Base-by-base conservation (phyloP, 2,797 vertebrate genomes). In the Choloepus didactylus region DNA sequence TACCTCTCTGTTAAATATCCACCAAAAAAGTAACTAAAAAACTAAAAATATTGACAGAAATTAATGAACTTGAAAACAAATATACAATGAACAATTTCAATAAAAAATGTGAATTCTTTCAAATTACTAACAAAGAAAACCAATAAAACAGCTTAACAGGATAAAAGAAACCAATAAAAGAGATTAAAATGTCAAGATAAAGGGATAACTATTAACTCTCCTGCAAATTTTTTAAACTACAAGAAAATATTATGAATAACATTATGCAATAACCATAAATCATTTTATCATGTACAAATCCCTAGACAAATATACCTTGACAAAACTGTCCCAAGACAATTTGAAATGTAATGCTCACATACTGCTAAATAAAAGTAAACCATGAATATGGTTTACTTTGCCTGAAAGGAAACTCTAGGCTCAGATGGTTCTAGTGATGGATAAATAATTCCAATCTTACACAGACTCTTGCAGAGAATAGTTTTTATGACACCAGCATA, bases 11-110 rank as follows among this genome's bases (percentile, higher is more conserved):
- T 67, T 67, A 67, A 67, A 67, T n/a, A 35, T 12, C n/a, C 66
- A 31, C 62, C 18, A 56, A 31, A 80, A 88, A 73, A 16, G 2
- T 75, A 56, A 62, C 59, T n/a, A 41, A 75, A 72, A 91, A 46
- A 15, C 5, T 67, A 64, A 91, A 72, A 35, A 72, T 79, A 44
- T 7, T 14, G 6, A 19, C 80, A 18, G 14, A 2, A 21, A 38
- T 75, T 81, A 80, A 67, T 85, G 9, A 59, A 11, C 83, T 25
- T 73, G 4, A 67, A 94, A 94, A 80, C 19, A 69, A 89, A 92
- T 44, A 49, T 15, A 73, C 1, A 88, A 51, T 70, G 4, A 18
- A 27, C 3, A 46, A 69, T 5, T 62, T 80, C 29, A 59, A 27
- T 76, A 83, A 56, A 89, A 89, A 84, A 35, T 75, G 18, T 35